Evolutionary conservation across 2,888 invertebrate genomes (phyloP).

Genomic region (Epistrophe grossulariae): DNA sequence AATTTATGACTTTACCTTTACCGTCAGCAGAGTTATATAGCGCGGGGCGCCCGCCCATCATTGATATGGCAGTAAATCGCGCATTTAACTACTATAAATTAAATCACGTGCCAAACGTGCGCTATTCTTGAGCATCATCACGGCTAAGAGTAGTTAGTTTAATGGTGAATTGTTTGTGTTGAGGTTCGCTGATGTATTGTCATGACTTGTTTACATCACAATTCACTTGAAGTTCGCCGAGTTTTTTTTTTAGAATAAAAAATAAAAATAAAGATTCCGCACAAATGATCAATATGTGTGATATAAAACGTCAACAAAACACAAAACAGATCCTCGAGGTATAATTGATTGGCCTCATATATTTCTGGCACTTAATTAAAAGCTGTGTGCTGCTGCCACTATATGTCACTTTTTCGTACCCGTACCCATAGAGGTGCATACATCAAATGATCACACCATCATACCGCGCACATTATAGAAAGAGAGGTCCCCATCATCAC

Average conservation of each 20-base stretch:
- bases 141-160: neutral
- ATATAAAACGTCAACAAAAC: conserved; percentile 18
- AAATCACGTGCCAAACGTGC: conserved; percentile 70
- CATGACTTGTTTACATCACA: conserved; percentile 57
- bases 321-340: conserved; percentile 37
- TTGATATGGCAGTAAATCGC: conserved; percentile 9
- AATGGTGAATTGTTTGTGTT: conserved; percentile 2
- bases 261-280: neutral
- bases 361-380: conserved; percentile 44
- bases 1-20: conserved; percentile 6
- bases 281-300: conserved; percentile 19
- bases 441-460: conserved; percentile 39
- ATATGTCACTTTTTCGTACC: neutral
- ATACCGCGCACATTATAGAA: conserved; percentile 17
- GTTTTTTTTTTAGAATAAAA: neutral
- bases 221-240: conserved; percentile 43
- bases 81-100: conserved; percentile 23
- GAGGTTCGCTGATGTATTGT: neutral
- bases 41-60: neutral
- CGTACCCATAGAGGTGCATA: neutral
- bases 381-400: conserved; percentile 19
- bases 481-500: neutral
- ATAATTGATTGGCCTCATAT: conserved; percentile 63
- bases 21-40: neutral
- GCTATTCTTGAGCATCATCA: conserved; percentile 31